Base-by-base conservation (phyloP, 1,140 invertebrate genomes). In the Saxidomus purpurata region DNA sequence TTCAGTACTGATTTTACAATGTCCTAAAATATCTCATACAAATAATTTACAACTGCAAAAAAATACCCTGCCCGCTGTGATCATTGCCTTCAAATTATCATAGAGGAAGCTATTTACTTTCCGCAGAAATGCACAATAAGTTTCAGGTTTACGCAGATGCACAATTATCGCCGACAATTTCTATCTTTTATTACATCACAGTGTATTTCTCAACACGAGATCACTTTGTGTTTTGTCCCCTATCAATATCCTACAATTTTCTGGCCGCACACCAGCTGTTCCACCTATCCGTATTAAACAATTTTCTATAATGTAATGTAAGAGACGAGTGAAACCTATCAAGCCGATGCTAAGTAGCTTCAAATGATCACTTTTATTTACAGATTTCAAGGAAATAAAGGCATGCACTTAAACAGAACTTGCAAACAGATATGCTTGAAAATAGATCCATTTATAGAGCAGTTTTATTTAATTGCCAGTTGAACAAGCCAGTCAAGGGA, bases 101-200 rank as follows among this genome's bases (percentile, higher is more conserved):
- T 4, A 19, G n/a, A 63, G 25, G 59, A 63, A 63, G 25, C 59
- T 8, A 71, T 71, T 38, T n/a, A n/a, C 1, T 28, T 38, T 71
- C 36, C 15, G 34, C 67, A 31, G 13, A 71, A 71, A 38, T 71
- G 31, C 67, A 71, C 34, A 71, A 71, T 40, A 71, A 38, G 67
- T 71, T 71, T n/a, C 38, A n/a, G 36, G 36, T 40, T 71, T 15
- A 38, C 22, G 67, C 67, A 71, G 67, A 71, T 40, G 67, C 31
- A 38, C 34, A 38, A 38, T 38, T 36, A 71, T 15, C 31, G 17
- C 6, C 34, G 17, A 38, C 34, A 40, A 71, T 71, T 71, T 71
- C 4, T 8, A 2, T 71, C 67, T 71, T 19, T 6, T 4, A 71
- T 71, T 71, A 71, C 36, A 71, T 71, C 67, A 71, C 25, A 36